Conservation (phyloP, 2,113 vertebrate genomes). For the Fregetta grallaria region DNA sequence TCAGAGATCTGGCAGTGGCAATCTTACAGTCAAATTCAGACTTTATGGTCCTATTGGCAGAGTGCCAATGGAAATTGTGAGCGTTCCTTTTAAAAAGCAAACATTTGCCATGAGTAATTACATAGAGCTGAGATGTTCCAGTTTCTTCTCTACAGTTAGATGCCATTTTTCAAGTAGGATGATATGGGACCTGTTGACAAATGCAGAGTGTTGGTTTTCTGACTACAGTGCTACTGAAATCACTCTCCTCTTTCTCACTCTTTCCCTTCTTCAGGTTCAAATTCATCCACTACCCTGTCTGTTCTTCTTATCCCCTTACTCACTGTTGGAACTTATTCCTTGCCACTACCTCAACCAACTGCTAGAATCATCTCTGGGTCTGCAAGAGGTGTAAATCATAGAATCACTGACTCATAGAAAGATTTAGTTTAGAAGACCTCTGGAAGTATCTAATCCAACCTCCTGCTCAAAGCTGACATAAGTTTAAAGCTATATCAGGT, state of each 20-base stretch:
- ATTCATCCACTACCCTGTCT: neutral
- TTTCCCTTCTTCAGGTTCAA: neutral
- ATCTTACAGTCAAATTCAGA: neutral
- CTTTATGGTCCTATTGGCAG: neutral
- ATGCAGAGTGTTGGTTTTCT: neutral
- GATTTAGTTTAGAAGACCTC: neutral
- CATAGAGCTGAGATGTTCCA: neutral
- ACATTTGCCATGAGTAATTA: neutral
- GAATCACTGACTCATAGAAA: neutral
- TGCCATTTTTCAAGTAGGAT: neutral
- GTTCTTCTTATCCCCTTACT: neutral
- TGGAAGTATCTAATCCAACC: neutral
- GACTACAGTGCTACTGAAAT: neutral
- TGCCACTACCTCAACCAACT: neutral
- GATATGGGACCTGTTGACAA: slow-evolving; percentile 3
- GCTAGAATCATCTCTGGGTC: neutral
- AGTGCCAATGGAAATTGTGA: neutral
- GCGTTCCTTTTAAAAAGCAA: slow-evolving; percentile 5
- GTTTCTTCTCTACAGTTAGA: neutral
- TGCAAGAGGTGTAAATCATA: neutral
- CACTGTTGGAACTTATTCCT: neutral
- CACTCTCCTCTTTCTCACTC: neutral
- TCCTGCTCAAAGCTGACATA: neutral
- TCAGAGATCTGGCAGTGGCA: neutral
- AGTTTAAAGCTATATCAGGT: neutral